A percentile compares a stretch with the other conserved stretches of the same genome.
Evolutionary conservation across 1,140 invertebrate species (phyloP).

Genomic region (Achroia grisella): DNA sequence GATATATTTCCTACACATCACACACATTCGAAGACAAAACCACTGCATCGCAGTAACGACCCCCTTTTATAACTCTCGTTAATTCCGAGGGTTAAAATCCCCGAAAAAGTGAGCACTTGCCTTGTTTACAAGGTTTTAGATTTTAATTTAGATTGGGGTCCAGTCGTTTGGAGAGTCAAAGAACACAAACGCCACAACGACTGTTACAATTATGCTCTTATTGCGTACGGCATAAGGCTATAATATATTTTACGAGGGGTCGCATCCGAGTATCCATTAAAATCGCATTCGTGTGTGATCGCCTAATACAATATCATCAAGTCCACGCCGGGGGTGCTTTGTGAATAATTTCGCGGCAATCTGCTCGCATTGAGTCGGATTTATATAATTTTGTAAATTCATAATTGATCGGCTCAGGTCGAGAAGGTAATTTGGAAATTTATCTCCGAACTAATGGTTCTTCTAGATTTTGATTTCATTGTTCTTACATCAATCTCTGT

Average conservation of each 20-base stretch:
- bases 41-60: constrained; percentile 25
- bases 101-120: constrained; percentile 76
- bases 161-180: constrained; percentile 23
- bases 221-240: constrained; percentile 22
- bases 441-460: neutral
- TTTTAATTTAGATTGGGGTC: constrained; percentile 76
- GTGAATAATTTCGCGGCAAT: constrained; percentile 71
- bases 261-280: constrained; percentile 61
- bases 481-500: too few species aligned
- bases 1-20: constrained; percentile 1
- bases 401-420: constrained; percentile 25
- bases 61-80: constrained; percentile 63
- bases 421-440: constrained; percentile 1
- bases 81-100: constrained; percentile 73
- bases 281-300: constrained; percentile 74
- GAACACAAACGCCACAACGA: constrained; percentile 36
- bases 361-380: constrained; percentile 58
- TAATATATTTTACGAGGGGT: constrained; percentile 28
- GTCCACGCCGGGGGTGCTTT: constrained; percentile 55
- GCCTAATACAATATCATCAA: constrained; percentile 75
- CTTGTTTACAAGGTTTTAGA: constrained; percentile 76
- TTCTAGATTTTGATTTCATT: too few species aligned
- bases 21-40: constrained; percentile 39
- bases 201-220: constrained; percentile 25
- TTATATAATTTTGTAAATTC: constrained; percentile 52